Percentiles rank a stretch among this genome's conserved stretches.
Conservation (phyloP, 2,888 invertebrate species). For the Argyresthia goedartella region DNA sequence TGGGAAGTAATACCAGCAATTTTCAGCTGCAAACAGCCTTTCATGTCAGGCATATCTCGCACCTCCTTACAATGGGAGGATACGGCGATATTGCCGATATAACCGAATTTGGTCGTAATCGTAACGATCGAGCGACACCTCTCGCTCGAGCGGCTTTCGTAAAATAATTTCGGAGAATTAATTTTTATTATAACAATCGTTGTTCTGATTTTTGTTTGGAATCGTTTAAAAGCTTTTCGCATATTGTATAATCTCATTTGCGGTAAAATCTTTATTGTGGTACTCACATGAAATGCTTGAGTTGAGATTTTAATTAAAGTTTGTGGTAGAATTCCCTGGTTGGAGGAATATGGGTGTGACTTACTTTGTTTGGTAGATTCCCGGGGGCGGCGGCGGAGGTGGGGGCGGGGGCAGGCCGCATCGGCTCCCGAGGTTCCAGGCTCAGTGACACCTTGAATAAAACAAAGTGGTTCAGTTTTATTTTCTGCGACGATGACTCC, state of each 20-base stretch:
- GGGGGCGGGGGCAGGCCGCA: neutral
- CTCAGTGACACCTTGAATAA: slow-evolving; percentile 55
- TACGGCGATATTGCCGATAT: slow-evolving; percentile 14
- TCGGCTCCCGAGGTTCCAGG: slow-evolving; percentile 43
- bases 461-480: slow-evolving; percentile 20
- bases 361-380: neutral
- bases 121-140: slow-evolving; percentile 22
- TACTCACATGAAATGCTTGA: no score
- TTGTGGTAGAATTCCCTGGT: no score
- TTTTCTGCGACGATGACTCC: slow-evolving; percentile 50
- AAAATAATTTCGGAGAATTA: slow-evolving; percentile 26
- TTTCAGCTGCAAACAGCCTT: slow-evolving; percentile 39
- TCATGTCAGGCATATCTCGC: slow-evolving; percentile 43
- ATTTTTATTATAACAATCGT: slow-evolving; percentile 13
- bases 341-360: no score
- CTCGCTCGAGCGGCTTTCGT: slow-evolving; percentile 24
- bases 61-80: slow-evolving; percentile 20
- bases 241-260: neutral
- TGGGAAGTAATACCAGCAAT: slow-evolving; percentile 55
- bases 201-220: neutral
- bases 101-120: slow-evolving; percentile 28
- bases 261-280: no score
- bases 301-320: no score
- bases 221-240: neutral
- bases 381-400: neutral